Evolutionary conservation across 2,888 invertebrate genomes (phyloP).

Genomic region (Leptinotarsa rubiginosa): DNA sequence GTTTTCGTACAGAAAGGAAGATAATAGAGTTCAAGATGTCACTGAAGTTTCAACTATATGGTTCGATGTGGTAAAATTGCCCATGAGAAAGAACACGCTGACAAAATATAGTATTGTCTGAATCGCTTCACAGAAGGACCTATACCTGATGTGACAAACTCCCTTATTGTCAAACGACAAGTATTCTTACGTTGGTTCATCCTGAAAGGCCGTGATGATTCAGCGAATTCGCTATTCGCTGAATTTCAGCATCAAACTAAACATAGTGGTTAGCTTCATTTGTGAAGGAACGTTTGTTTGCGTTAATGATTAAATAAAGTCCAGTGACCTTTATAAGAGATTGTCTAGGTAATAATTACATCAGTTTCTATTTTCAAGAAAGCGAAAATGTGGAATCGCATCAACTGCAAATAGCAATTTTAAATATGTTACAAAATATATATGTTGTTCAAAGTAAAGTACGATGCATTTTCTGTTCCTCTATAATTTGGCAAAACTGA

Average conservation of each 20-base stretch:
- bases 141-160: no score
- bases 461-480: not conserved
- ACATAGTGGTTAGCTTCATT: not conserved
- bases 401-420: conserved; percentile 11
- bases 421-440: conserved; percentile 11
- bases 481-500: not conserved
- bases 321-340: not conserved
- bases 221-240: not conserved
- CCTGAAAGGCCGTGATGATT: no score
- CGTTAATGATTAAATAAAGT: not conserved
- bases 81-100: no score
- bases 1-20: no score
- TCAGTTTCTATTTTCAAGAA: conserved; percentile 11
- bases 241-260: not conserved
- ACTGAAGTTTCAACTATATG: no score
- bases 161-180: no score
- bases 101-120: no score
- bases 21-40: no score
- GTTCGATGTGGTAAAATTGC: no score
- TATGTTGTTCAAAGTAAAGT: not conserved
- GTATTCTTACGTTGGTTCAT: no score
- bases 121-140: no score
- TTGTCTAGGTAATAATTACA: not conserved
- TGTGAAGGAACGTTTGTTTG: not conserved
- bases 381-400: conserved; percentile 7